Base-by-base conservation (phyloP, 2,113 vertebrate genomes). In the Dascyllus trimaculatus region DNA sequence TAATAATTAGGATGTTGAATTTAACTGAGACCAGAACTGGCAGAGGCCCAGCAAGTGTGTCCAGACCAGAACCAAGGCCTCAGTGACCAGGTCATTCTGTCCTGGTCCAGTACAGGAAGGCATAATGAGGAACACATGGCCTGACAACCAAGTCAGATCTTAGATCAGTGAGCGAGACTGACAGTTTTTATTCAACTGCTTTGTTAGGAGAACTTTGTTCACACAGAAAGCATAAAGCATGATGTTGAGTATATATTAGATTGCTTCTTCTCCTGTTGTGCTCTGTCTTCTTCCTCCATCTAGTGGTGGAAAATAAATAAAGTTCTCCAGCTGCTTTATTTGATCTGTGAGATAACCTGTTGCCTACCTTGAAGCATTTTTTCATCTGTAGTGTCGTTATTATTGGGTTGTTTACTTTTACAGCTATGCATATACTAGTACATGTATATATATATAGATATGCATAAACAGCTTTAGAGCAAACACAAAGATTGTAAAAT, bases 231-330 rank as follows among this genome's bases (percentile, higher is more conserved):
- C 19, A 59, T 46, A 21, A 52, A 74, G 53, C 22, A 24, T 29
- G 10, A 63, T 35, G 29, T 24, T 61, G 10, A 24, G 32, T 75
- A 6, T n/a, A 32, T 11, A 45, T 2, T 19, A 13, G 4, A 43
- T 3, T 5, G 4, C 2, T 25, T 2, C 22, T 43, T 32, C 14
- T 65, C 2, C 25, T 22, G 63, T 25, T 59, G 59, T 68, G 10
- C n/a, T 84, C 56, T 80, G 82, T 75, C 51, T 52, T 81, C 22
- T 87, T 71, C 7, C 87, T 46, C 88, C 90, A 85, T 90, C 90
- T 91, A 90, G 90, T 91, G 91, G 90, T 69, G 15, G 46, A 29
- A 43, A 52, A 18, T 32, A 40, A 54, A 69, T 15, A 54, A 8
- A 57, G 29, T 40, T 49, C 2, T 53, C 3, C 19, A 21, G 8